These are phyloP conservation scores for Caenorhabditis panamensis DNA, from an alignment of 2,888 invertebrate species.

Conservation along the genomic window DNA sequence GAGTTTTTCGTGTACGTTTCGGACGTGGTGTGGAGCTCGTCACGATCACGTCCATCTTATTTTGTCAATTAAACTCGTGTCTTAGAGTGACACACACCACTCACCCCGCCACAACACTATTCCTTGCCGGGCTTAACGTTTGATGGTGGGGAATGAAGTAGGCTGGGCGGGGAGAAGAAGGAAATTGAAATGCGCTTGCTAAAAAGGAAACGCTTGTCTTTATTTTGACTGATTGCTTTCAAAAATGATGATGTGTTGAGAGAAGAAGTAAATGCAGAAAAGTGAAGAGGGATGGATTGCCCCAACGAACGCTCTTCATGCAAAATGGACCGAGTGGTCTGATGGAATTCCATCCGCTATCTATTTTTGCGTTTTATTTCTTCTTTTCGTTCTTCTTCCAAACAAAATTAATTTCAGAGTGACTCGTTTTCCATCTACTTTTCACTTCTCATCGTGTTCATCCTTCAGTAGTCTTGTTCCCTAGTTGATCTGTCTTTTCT, in stretches of 20 bases:
- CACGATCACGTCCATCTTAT: constrained; percentile 53
- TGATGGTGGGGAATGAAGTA: constrained; percentile 40
- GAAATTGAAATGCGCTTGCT: constrained; percentile 50
- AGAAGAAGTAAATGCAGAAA: neutral
- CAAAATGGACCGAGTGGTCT: too few relatives aligned
- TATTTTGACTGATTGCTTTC: constrained; percentile 53
- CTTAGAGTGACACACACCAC: constrained; percentile 53
- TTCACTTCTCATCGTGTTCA: neutral
- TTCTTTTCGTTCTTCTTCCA: neutral
- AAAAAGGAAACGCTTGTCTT: constrained; percentile 45
- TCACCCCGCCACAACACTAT: constrained; percentile 22
- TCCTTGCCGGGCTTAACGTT: constrained; percentile 38
- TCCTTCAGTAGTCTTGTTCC: neutral
- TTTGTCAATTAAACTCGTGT: constrained; percentile 59
- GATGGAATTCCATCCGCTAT: too few relatives aligned
- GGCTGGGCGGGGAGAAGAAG: constrained; percentile 11
- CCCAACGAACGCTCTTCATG: neutral
- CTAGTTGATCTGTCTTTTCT: neutral
- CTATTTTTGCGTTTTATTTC: too few relatives aligned
- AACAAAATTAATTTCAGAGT: constrained; percentile 7
- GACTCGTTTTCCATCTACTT: neutral
- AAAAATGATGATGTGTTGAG: constrained; percentile 40
- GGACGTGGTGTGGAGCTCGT: too few relatives aligned
- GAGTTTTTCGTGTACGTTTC: constrained; percentile 19
- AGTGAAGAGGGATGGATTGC: constrained; percentile 1